These are phyloP conservation scores for Cantharis nigra DNA, from an alignment of 2,888 invertebrate genomes.

Conservation along the genomic window DNA sequence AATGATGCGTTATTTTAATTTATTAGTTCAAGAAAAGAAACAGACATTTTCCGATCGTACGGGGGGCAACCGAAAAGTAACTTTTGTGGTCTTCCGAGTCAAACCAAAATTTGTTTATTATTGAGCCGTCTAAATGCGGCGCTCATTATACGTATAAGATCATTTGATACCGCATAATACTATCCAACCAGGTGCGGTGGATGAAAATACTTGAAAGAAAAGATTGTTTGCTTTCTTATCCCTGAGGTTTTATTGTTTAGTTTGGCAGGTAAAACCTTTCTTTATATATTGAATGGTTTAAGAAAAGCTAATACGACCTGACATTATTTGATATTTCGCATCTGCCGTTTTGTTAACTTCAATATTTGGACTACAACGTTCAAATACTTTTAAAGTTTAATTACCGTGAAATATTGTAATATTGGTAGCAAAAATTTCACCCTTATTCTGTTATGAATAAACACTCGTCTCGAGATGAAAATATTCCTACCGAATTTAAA, in stretches of 20 bases:
- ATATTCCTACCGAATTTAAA: slow-evolving; percentile 5
- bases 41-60: neutral
- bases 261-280: slow-evolving; percentile 41
- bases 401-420: slow-evolving; percentile 33
- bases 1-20: neutral
- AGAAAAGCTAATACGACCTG: slow-evolving; percentile 29
- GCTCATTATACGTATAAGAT: slow-evolving; percentile 7
- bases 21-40: neutral
- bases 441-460: slow-evolving; percentile 6
- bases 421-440: neutral
- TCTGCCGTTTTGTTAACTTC: slow-evolving; percentile 32
- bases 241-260: slow-evolving; percentile 42
- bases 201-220: slow-evolving; percentile 41
- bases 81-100: neutral
- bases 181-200: slow-evolving; percentile 44
- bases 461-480: slow-evolving; percentile 1
- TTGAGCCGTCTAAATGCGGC: neutral
- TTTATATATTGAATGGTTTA: slow-evolving; percentile 40
- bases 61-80: neutral
- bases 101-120: neutral
- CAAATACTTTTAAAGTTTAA: slow-evolving; percentile 33
- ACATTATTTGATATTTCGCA: slow-evolving; percentile 32
- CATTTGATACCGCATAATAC: neutral
- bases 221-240: slow-evolving; percentile 47
- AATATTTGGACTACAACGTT: slow-evolving; percentile 28